Evolutionary conservation across 2,113 vertebrate genomes (phyloP).

Genomic region (Centropus bengalensis): DNA sequence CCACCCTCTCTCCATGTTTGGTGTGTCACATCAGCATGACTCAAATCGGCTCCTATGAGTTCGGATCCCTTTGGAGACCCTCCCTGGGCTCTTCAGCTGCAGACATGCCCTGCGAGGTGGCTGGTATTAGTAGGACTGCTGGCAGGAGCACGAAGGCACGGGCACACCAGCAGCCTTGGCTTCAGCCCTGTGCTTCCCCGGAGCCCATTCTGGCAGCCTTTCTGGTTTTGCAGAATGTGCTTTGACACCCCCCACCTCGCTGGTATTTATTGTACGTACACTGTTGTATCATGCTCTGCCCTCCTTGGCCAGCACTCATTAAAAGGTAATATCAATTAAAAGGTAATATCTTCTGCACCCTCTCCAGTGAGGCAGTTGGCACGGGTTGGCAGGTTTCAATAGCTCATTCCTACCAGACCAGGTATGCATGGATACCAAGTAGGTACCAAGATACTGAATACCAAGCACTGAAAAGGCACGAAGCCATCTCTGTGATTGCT

Average conservation of each 20-base stretch:
- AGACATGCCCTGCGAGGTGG: background rate
- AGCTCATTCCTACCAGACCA: background rate
- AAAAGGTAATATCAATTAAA: background rate
- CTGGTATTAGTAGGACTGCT: background rate
- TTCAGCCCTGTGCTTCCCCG: fast-evolving
- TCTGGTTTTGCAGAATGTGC: background rate
- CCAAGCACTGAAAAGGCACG: background rate
- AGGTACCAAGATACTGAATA: background rate
- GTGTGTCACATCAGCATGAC: background rate
- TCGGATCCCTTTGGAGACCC: background rate
- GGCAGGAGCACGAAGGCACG: background rate
- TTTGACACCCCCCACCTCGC: background rate
- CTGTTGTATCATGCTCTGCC: fast-evolving
- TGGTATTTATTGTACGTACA: background rate
- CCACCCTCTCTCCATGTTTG: background rate
- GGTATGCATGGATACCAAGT: background rate
- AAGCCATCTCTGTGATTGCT: background rate
- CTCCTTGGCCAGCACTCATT: background rate
- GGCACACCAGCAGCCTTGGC: background rate
- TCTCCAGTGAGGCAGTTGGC: background rate
- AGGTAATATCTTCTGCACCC: background rate
- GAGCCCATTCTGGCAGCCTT: background rate
- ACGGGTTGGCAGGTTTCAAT: background rate
- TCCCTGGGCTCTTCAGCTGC: background rate
- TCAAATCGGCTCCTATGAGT: fast-evolving